Evolutionary conservation across 2,113 vertebrate species (phyloP).

Genomic region (Sinocyclocheilus grahami): DNA sequence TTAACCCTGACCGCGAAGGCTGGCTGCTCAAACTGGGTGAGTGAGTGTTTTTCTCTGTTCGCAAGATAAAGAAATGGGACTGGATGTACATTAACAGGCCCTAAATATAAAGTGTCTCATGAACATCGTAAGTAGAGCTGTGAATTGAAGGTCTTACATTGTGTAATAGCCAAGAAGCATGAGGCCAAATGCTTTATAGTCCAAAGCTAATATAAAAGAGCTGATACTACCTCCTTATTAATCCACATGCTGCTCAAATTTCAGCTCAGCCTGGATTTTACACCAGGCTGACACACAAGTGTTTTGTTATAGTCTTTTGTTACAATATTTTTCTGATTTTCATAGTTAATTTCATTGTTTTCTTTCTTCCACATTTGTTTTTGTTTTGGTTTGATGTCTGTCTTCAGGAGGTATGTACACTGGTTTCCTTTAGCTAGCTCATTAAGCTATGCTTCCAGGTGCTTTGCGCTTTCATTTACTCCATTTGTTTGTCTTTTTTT

Average conservation of each 20-base stretch:
- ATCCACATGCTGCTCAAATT: neutral
- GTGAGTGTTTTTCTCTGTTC: conserved; percentile 46
- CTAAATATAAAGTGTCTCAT: neutral
- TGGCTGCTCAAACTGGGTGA: conserved; percentile 95
- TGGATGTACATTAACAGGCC: neutral
- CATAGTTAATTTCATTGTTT: conserved; percentile 76
- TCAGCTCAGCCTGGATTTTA: neutral
- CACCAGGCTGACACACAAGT: neutral
- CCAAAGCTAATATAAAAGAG: neutral
- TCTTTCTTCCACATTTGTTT: conserved; percentile 79
- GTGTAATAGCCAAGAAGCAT: conserved; percentile 14
- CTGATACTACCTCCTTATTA: conserved; percentile 6
- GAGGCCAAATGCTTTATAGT: neutral
- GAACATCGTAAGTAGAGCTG: neutral
- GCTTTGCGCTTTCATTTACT: conserved; percentile 61
- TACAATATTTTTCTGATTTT: conserved; percentile 61
- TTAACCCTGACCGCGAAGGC: conserved; percentile 96
- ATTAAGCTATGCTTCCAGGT: conserved; percentile 75
- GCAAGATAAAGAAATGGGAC: neutral
- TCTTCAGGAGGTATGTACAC: conserved; percentile 97
- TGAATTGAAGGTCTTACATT: neutral
- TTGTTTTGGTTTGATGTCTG: conserved; percentile 78
- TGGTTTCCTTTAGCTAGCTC: conserved; percentile 60
- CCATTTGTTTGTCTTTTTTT: conserved; percentile 12
- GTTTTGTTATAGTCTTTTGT: conserved; percentile 4